These are phyloP conservation scores for Corydoras maculifer DNA, from an alignment of 2,113 vertebrate genomes.

Conservation along the genomic window DNA sequence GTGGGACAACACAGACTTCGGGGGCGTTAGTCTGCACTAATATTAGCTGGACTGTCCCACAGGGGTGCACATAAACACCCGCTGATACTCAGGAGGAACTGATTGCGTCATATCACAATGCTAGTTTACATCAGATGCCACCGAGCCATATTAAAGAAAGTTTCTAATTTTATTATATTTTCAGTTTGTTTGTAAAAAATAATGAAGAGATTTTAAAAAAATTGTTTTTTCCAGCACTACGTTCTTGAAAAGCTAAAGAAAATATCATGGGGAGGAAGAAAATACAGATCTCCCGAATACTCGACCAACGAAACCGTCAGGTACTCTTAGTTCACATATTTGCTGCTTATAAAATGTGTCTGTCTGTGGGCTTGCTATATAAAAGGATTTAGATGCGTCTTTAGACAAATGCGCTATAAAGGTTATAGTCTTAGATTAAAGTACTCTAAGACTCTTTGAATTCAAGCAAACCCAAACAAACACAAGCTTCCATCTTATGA, in stretches of 20 bases:
- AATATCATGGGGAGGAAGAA: constrained; percentile 88
- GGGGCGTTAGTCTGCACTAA: constrained; percentile 61
- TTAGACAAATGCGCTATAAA: too few relatives aligned
- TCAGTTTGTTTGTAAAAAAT: too few relatives aligned
- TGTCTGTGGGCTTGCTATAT: too few relatives aligned
- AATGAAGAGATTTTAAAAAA: too few relatives aligned
- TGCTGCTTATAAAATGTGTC: too few relatives aligned
- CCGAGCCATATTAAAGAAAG: too few relatives aligned
- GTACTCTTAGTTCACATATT: constrained; percentile 48
- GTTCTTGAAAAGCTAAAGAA: constrained; percentile 24
- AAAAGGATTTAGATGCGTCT: too few relatives aligned
- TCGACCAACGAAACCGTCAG: constrained; percentile 91
- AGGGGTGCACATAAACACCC: constrained; percentile 62
- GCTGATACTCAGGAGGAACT: constrained; percentile 28
- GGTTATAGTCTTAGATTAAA: too few relatives aligned
- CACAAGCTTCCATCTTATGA: too few relatives aligned
- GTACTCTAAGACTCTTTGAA: too few relatives aligned
- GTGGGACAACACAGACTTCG: constrained; percentile 57
- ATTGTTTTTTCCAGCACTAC: constrained; percentile 31
- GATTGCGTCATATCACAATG: constrained; percentile 22
- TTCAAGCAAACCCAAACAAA: too few relatives aligned
- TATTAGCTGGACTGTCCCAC: constrained; percentile 49
- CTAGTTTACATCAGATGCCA: constrained; percentile 1
- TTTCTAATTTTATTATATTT: too few relatives aligned
- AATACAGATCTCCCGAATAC: constrained; percentile 91